phyloP scores from a whole-genome alignment of 1,140 invertebrate genomes.

The Thaumetopoea pityocampa region DNA sequence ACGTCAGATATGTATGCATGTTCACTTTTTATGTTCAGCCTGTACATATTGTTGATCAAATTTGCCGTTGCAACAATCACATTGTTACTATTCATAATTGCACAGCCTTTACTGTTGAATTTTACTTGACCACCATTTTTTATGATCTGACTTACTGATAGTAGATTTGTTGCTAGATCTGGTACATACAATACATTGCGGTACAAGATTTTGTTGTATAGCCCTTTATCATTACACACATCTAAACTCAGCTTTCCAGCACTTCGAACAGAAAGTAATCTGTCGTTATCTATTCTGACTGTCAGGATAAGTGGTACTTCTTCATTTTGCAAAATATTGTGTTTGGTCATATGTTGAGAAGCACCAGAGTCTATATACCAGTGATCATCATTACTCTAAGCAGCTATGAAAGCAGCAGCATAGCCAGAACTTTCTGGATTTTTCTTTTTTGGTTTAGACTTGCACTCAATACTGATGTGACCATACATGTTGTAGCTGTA shows the following conservation, averaged over 20 bases:
- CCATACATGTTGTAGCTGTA: slow-evolving; percentile 17
- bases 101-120: slow-evolving; percentile 24
- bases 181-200: slow-evolving; percentile 30
- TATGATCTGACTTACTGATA: slow-evolving; percentile 21
- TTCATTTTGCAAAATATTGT: background rate
- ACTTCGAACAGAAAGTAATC: background rate
- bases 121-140: slow-evolving; percentile 9
- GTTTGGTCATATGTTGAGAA: background rate
- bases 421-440: slow-evolving; percentile 13
- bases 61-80: slow-evolving; percentile 19
- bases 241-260: background rate
- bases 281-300: background rate
- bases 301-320: background rate
- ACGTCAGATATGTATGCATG: slow-evolving; percentile 6
- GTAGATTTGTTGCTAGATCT: slow-evolving; percentile 24
- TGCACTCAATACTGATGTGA: slow-evolving; percentile 12
- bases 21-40: slow-evolving; percentile 8
- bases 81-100: slow-evolving; percentile 21
- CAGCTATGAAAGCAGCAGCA: slow-evolving; percentile 27
- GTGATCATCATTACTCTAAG: background rate
- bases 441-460: slow-evolving; percentile 2
- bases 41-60: slow-evolving; percentile 22
- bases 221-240: background rate
- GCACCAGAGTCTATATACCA: slow-evolving; percentile 1
- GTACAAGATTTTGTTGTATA: background rate